phyloP scores from a whole-genome alignment of 2,888 invertebrate species.

The Barypeithes pellucidus region DNA sequence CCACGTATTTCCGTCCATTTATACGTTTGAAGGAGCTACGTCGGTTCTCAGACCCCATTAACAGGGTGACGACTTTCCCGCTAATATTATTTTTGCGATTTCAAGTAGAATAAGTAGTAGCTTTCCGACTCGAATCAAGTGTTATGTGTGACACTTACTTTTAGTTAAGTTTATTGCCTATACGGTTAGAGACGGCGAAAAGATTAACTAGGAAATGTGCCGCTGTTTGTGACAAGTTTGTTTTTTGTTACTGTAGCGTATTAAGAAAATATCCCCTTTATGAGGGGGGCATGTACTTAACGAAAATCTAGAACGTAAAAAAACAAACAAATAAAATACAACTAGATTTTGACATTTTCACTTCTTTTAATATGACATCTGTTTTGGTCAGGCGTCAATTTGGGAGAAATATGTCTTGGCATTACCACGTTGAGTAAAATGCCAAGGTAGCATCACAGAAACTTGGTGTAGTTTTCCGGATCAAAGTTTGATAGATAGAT shows the following conservation, averaged over 20 bases:
- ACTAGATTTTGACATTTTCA: too few relatives aligned
- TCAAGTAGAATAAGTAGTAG: not conserved
- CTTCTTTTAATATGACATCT: too few relatives aligned
- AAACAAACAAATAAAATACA: too few relatives aligned
- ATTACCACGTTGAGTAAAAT: too few relatives aligned
- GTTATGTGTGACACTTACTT: not conserved
- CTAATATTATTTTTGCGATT: conserved; percentile 9
- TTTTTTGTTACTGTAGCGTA: not conserved
- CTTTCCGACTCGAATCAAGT: conserved; percentile 5
- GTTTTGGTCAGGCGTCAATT: too few relatives aligned
- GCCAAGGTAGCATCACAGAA: too few relatives aligned
- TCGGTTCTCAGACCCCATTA: not conserved
- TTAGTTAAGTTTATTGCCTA: conserved; percentile 1
- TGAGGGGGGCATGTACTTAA: too few relatives aligned
- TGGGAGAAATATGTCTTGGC: too few relatives aligned
- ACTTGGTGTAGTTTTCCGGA: too few relatives aligned
- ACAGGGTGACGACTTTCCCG: not conserved
- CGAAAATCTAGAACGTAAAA: too few relatives aligned
- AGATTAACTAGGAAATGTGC: not conserved
- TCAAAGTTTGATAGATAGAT: too few relatives aligned
- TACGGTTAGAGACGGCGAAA: not conserved
- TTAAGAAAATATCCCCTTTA: not conserved
- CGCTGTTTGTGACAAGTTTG: not conserved
- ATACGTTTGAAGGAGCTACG: not conserved
- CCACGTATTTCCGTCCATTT: not conserved